phyloP scores from a whole-genome alignment of 2,888 invertebrate genomes.

The Hypomecis punctinalis region DNA sequence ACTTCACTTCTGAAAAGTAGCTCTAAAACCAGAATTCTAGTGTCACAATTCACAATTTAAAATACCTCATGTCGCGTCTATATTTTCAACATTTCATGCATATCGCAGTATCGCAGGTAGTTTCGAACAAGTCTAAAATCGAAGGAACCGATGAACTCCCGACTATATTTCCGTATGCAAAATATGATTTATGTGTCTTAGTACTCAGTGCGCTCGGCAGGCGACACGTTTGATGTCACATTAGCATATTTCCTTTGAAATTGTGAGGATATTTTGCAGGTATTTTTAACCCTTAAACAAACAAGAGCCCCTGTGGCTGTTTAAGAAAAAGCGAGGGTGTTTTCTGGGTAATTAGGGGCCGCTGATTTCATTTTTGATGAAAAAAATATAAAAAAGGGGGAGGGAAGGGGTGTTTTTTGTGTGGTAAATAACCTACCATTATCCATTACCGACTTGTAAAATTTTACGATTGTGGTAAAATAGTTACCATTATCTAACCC shows the following conservation, averaged over 20 bases:
- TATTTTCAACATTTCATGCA: constrained; percentile 30
- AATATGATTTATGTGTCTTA: constrained; percentile 76
- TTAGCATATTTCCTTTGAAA: constrained; percentile 45
- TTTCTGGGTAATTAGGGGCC: too few species aligned
- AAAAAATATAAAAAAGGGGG: too few species aligned
- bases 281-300: too few species aligned
- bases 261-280: constrained; percentile 10
- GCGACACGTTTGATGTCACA: constrained; percentile 54
- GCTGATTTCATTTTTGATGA: too few species aligned
- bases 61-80: constrained; percentile 36
- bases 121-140: constrained; percentile 67
- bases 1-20: neutral
- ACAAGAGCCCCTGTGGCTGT: too few species aligned
- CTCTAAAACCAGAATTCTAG: neutral
- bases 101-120: constrained; percentile 45
- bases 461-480: too few species aligned
- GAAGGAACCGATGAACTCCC: constrained; percentile 69
- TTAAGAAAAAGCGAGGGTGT: too few species aligned
- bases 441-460: too few species aligned
- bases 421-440: too few species aligned
- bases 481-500: too few species aligned
- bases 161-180: constrained; percentile 65
- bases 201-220: constrained; percentile 44
- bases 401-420: too few species aligned
- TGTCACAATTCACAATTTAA: constrained; percentile 6